Base-by-base conservation (phyloP, 1,140 invertebrate genomes). In the Maconellicoccus hirsutus region DNA sequence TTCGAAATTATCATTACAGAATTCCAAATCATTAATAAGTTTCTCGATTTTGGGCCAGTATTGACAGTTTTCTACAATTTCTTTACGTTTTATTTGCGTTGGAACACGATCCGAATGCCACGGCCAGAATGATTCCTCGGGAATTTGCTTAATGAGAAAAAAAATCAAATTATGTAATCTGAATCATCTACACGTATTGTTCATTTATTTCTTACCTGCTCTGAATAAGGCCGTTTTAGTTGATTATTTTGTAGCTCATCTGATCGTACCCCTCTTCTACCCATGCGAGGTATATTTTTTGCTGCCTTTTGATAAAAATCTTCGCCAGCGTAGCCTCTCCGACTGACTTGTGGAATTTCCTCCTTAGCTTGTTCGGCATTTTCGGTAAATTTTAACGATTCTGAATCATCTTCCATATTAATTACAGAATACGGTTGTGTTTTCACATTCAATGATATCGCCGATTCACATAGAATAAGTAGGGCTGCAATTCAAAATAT, bases 251-350 rank as follows among this genome's bases (percentile, higher is more conserved):
- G 42, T n/a, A n/a, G n/a, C n/a, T 52, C n/a, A 52, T 19, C n/a
- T 19, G 42, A 52, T 8, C 16, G 6, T 19, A 16, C 2, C 2
- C 42, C 42, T 25, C 72, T 59, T 14, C 72, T 69, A 16, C 72
- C 72, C 0, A 72, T 72, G 2, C 72, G 52, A 14, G 72, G 72
- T 10, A 72, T 70, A 21, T 69, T 70, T 19, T 72, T 72, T 0
- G 72, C 70, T 0, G 70, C 72, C n/a, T 72, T 72, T 10, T 66
- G 21, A n/a, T 70, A 72, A 22, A 72, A 72, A 12, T 72, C 72
- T 16, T 72, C 72, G 7, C 72, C 72, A 0, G 72, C 72, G 19
- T 42, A 72, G 1, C 72, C 72, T 19, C 72, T 26, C 12, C 72
- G 38, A 8, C 4, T 23, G 0, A 72, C 42, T 14, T 66, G 63